Percentiles rank a stretch among this genome's conserved stretches.
Conservation (phyloP, 1,140 invertebrate genomes). For the Fopius arisanus region DNA sequence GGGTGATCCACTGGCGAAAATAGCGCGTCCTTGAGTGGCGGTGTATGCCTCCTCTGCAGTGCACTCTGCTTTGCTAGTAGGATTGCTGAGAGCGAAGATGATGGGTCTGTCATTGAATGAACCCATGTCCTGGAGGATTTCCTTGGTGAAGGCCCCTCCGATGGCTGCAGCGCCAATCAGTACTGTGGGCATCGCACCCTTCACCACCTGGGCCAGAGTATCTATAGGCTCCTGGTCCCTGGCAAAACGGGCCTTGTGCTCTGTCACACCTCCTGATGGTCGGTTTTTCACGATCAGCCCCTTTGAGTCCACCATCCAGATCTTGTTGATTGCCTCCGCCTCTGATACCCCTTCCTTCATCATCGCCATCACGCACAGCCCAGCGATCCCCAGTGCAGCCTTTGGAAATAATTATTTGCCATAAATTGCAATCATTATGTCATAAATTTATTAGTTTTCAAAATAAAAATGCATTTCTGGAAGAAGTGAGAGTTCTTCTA, state of each 20-base stretch:
- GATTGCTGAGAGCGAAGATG: constrained; percentile 96
- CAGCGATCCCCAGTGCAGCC: constrained; percentile 88
- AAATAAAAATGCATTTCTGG: too few species aligned
- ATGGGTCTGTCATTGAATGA: constrained; percentile 79
- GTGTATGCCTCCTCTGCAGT: constrained; percentile 94
- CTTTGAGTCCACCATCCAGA: constrained; percentile 77
- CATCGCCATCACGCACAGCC: constrained; percentile 88
- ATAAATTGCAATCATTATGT: too few species aligned
- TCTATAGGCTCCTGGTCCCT: constrained; percentile 75
- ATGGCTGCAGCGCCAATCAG: constrained; percentile 88
- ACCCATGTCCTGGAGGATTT: constrained; percentile 85
- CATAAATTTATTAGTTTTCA: too few species aligned
- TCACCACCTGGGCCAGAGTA: constrained; percentile 80
- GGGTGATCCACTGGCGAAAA: constrained; percentile 94
- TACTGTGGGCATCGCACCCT: constrained; percentile 80
- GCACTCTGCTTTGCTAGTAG: constrained; percentile 95
- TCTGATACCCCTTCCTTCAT: constrained; percentile 77
- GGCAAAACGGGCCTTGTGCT: constrained; percentile 81
- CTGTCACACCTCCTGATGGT: constrained; percentile 76
- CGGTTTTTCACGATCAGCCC: constrained; percentile 83
- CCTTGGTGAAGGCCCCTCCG: constrained; percentile 83
- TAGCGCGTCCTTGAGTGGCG: constrained; percentile 81
- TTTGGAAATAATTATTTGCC: constrained; percentile 46
- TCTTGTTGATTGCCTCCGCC: constrained; percentile 75
- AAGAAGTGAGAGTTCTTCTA: too few species aligned